Conservation (phyloP, 2,113 vertebrate genomes). For the Heterochromis multidens region DNA sequence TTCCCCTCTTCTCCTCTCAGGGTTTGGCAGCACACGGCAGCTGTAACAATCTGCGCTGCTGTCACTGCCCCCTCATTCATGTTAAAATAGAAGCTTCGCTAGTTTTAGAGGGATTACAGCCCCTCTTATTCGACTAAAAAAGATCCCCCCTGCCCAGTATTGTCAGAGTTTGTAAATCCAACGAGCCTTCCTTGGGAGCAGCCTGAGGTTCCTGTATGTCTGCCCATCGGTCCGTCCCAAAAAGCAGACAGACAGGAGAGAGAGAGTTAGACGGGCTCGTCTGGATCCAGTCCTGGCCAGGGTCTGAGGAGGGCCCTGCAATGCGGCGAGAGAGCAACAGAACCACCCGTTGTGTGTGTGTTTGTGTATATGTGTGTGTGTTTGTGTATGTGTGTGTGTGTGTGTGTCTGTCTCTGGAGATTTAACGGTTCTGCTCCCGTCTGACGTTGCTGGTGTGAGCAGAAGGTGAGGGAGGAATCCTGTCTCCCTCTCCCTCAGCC, state of each 20-base stretch:
- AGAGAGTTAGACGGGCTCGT: conserved; percentile 70
- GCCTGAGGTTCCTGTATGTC: conserved; percentile 72
- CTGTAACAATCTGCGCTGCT: conserved; percentile 73
- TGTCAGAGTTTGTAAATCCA: conserved; percentile 63
- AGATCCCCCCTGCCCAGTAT: conserved; percentile 53
- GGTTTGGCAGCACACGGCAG: conserved; percentile 76
- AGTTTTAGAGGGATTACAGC: conserved; percentile 44
- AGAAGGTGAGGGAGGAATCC: conserved; percentile 73
- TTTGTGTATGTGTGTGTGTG: background rate
- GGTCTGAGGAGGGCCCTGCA: conserved; percentile 77
- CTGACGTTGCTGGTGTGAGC: conserved; percentile 74
- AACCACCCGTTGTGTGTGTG: conserved; percentile 56
- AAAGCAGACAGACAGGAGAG: conserved; percentile 63
- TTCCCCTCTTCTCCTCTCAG: conserved; percentile 78
- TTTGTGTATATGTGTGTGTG: conserved; percentile 8
- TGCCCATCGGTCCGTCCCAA: conserved; percentile 52
- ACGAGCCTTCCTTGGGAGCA: conserved; percentile 73
- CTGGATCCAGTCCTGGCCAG: conserved; percentile 79
- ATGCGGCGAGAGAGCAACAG: conserved; percentile 74
- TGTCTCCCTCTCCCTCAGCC: conserved; percentile 77
- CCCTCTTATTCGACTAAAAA: conserved; percentile 43
- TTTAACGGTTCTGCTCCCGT: conserved; percentile 75
- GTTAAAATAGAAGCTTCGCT: conserved; percentile 56
- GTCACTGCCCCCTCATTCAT: conserved; percentile 67
- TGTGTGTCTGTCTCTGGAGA: conserved; percentile 31